Percentiles rank a stretch among this genome's conserved stretches.
Conservation (phyloP, 2,797 vertebrate species). For the Chrosomus eos region DNA sequence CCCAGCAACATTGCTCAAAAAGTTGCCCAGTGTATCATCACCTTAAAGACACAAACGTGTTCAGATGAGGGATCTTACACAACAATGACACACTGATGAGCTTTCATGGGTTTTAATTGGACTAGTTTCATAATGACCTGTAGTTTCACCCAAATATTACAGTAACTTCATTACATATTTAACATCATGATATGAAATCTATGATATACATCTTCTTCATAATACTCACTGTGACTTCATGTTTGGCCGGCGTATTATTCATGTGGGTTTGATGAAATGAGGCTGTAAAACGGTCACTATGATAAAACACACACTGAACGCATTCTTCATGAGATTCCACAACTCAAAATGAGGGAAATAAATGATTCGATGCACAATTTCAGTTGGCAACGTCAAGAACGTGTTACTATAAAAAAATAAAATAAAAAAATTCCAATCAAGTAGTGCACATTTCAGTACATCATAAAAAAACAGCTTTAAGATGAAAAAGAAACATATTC, state of each 20-base stretch:
- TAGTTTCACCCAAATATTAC: not conserved
- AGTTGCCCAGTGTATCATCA: too few species aligned
- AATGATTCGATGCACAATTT: conserved; percentile 3
- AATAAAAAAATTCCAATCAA: not conserved
- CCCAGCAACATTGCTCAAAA: too few species aligned
- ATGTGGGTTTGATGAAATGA: not conserved
- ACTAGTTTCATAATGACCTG: conserved; percentile 12
- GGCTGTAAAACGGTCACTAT: not conserved
- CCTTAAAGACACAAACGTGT: too few species aligned
- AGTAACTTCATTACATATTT: not conserved
- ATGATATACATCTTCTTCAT: not conserved
- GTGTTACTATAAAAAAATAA: conserved; percentile 49
- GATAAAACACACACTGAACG: not conserved
- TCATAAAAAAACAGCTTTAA: conserved; percentile 32
- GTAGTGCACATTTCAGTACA: conserved; percentile 2
- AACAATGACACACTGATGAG: not conserved
- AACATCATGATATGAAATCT: not conserved
- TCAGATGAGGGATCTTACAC: too few species aligned
- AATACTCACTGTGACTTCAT: not conserved
- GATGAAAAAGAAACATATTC: not conserved
- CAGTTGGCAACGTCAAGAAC: conserved; percentile 44
- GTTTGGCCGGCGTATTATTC: not conserved
- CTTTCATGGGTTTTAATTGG: conserved; percentile 17
- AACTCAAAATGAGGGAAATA: not conserved
- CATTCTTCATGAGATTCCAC: not conserved